phyloP scores from a whole-genome alignment of 2,797 vertebrate genomes.

The Danio choprae region DNA sequence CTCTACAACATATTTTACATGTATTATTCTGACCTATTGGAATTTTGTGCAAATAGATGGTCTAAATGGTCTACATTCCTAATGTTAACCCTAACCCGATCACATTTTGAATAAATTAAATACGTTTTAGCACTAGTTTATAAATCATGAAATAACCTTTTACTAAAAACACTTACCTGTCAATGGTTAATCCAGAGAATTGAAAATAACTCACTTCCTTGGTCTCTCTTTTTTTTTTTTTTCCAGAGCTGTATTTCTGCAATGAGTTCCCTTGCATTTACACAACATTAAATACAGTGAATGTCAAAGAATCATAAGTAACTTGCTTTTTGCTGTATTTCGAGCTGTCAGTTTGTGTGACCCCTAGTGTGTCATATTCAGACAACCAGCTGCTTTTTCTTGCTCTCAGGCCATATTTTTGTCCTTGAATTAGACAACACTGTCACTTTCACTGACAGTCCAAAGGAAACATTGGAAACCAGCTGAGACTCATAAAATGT shows the following conservation, averaged over 20 bases:
- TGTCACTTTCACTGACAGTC: constrained; percentile 33
- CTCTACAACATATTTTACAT: too few species aligned
- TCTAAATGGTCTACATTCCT: too few species aligned
- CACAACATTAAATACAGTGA: background rate
- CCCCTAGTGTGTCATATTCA: constrained; percentile 15
- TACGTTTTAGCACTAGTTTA: too few species aligned
- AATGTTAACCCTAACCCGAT: too few species aligned
- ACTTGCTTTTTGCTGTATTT: background rate
- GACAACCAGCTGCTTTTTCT: constrained; percentile 26
- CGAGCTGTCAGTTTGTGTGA: background rate
- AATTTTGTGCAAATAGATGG: too few species aligned
- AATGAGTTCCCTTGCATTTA: background rate
- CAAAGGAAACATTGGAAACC: constrained; percentile 45
- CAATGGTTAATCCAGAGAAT: too few species aligned
- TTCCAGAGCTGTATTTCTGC: background rate
- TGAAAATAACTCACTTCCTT: too few species aligned
- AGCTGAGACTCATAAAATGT: constrained; percentile 38
- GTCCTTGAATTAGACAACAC: background rate
- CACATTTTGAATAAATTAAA: too few species aligned
- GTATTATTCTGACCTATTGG: too few species aligned
- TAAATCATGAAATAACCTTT: too few species aligned
- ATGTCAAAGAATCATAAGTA: background rate
- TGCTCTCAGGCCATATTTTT: constrained; percentile 16
- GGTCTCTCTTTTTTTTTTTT: background rate
- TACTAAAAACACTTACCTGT: too few species aligned